Percentiles rank a stretch among this genome's conserved stretches.
Evolutionary conservation across 2,797 vertebrate species (phyloP).

Genomic region (Lacerta agilis): DNA sequence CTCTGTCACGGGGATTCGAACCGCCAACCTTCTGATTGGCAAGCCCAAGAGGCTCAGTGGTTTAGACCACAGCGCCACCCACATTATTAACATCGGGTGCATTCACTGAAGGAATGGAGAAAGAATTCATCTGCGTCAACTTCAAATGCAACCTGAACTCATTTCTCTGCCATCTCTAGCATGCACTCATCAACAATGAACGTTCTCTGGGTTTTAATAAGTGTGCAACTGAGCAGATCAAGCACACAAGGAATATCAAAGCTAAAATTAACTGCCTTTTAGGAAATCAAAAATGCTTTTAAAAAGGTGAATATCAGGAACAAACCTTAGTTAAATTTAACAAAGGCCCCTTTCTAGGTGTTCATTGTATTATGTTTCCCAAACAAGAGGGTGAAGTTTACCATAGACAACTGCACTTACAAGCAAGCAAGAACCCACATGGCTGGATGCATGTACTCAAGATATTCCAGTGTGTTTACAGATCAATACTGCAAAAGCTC

Average conservation of each 20-base stretch:
- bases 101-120: too few species aligned
- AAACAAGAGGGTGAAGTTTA: slow-evolving; percentile 1
- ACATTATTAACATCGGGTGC: too few species aligned
- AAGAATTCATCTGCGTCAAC: too few species aligned
- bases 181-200: background rate
- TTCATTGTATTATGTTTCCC: background rate
- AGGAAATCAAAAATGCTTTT: slow-evolving; percentile 26
- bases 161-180: background rate
- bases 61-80: too few species aligned
- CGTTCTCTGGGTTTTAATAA: slow-evolving; percentile 24
- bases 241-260: slow-evolving; percentile 19
- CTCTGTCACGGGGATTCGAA: too few species aligned
- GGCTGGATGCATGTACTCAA: background rate
- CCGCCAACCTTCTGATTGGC: accelerated
- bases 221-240: slow-evolving; percentile 21
- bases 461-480: background rate
- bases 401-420: background rate
- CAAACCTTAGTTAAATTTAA: slow-evolving; percentile 10
- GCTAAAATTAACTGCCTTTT: background rate
- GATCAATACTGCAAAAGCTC: background rate
- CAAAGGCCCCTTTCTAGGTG: background rate
- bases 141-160: background rate
- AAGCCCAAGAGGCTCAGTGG: too few species aligned
- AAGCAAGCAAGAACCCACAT: slow-evolving; percentile 1
- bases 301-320: background rate